Evolutionary conservation across 2,797 vertebrate species (phyloP).

Genomic region (Sylvia borin): DNA sequence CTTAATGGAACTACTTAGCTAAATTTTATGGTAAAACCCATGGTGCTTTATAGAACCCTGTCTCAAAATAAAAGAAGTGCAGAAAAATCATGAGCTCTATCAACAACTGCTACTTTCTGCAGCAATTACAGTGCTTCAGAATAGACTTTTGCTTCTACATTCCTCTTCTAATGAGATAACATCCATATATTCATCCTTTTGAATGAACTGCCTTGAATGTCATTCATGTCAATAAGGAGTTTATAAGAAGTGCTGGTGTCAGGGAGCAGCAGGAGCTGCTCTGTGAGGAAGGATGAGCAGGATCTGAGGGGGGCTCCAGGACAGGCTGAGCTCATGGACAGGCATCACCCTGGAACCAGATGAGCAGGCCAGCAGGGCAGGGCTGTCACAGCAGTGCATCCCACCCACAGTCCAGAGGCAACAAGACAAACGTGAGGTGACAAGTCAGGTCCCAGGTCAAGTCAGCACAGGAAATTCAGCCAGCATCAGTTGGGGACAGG

Average conservation of each 20-base stretch:
- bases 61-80: background rate
- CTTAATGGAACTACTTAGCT: background rate
- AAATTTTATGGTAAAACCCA: background rate
- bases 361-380: background rate
- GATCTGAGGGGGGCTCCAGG: background rate
- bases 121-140: slow-evolving; percentile 1
- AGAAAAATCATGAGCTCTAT: background rate
- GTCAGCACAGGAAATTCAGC: background rate
- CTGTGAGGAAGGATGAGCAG: background rate
- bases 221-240: background rate
- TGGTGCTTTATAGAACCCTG: background rate
- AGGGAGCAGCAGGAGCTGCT: background rate
- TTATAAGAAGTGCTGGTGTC: background rate
- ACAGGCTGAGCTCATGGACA: rapidly evolving
- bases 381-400: background rate
- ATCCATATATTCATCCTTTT: background rate
- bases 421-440: background rate
- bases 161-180: background rate
- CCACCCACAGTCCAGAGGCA: background rate
- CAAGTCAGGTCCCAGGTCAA: background rate
- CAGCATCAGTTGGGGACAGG: background rate
- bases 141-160: background rate
- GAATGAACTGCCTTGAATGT: background rate
- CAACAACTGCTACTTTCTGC: background rate
- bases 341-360: background rate